phyloP scores from a whole-genome alignment of 2,113 vertebrate genomes.

The Gopherus evgoodei region DNA sequence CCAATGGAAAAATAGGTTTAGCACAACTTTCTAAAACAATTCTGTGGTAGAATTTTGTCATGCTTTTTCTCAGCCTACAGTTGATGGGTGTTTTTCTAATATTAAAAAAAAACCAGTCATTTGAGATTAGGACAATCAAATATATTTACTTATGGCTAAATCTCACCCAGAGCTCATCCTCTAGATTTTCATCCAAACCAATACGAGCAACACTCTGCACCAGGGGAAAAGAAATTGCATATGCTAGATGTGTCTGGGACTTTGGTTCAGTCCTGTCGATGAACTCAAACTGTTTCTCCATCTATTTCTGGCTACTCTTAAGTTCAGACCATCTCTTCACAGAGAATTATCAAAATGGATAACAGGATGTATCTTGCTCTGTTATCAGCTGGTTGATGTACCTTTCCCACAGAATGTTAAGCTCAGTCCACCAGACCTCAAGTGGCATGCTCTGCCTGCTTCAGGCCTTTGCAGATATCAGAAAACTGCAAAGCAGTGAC shows the following conservation, averaged over 20 bases:
- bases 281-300: neutral
- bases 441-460: neutral
- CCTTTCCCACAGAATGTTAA: too few relatives aligned
- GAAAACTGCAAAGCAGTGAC: neutral
- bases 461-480: neutral
- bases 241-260: neutral
- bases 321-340: neutral
- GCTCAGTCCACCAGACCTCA: too few relatives aligned
- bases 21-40: too few relatives aligned
- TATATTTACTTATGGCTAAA: neutral
- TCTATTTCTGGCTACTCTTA: neutral
- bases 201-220: too few relatives aligned
- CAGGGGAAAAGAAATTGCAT: neutral
- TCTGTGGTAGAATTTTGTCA: too few relatives aligned
- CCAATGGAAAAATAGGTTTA: too few relatives aligned
- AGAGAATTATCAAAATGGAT: neutral
- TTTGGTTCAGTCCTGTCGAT: neutral
- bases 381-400: too few relatives aligned
- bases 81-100: too few relatives aligned
- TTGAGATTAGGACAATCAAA: too few relatives aligned
- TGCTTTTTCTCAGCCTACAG: too few relatives aligned
- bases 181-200: neutral
- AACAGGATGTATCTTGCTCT: too few relatives aligned
- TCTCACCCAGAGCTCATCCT: neutral
- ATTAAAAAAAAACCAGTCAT: too few relatives aligned